Conservation (phyloP, 2,113 vertebrate genomes). For the Ibidorhyncha struthersii region DNA sequence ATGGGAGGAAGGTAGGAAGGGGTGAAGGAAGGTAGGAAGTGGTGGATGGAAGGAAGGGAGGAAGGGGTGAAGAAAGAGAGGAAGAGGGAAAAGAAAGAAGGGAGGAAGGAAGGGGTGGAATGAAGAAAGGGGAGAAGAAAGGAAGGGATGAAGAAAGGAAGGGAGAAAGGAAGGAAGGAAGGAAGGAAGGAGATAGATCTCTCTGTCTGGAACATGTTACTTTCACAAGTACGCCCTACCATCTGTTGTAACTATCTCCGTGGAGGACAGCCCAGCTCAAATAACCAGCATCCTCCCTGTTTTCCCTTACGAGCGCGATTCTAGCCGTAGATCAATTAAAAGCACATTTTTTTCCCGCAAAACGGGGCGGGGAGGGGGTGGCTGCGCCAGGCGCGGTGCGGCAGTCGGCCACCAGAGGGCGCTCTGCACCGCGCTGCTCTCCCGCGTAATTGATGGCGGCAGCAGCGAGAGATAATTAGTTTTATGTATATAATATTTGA, state of each 20-base stretch:
- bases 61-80: background rate
- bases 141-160: background rate
- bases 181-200: no score
- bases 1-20: background rate
- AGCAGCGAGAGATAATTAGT: slow-evolving; percentile 86
- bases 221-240: background rate
- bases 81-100: no score
- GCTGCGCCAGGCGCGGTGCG: background rate
- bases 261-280: background rate
- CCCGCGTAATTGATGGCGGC: slow-evolving; percentile 79
- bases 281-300: background rate
- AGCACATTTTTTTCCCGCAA: fast-evolving
- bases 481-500: slow-evolving; percentile 94
- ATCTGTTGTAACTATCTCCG: background rate
- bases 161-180: no score
- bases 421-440: slow-evolving; percentile 2
- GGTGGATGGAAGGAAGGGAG: no score
- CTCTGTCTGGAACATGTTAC: background rate
- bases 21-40: no score
- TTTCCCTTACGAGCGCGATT: background rate
- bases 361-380: background rate
- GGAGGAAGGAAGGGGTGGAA: no score
- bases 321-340: background rate
- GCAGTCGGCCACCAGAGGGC: slow-evolving; percentile 56
- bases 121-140: no score